These are phyloP conservation scores for Sebastes diploproa DNA, from an alignment of 2,797 vertebrate genomes.

Conservation along the genomic window DNA sequence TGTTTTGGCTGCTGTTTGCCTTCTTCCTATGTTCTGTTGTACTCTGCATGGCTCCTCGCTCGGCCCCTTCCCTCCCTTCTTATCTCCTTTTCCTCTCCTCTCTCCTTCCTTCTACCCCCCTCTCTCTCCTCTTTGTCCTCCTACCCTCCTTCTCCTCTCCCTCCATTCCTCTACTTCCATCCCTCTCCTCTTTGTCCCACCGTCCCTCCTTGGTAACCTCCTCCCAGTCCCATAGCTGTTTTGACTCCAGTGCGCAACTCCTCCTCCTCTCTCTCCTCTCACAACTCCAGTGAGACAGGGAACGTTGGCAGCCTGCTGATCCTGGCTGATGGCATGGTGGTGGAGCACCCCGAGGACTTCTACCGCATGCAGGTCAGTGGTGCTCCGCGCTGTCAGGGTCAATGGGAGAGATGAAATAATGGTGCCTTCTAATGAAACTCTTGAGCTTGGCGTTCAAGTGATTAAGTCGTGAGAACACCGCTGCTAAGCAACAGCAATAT, in stretches of 20 bases:
- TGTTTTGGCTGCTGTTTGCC: conserved; percentile 8
- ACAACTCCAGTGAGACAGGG: conserved; percentile 88
- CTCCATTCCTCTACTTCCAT: too few relatives aligned
- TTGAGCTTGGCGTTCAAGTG: too few relatives aligned
- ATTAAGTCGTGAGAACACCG: too few relatives aligned
- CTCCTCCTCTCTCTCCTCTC: conserved; percentile 92
- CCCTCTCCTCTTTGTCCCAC: neutral
- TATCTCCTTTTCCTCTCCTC: neutral
- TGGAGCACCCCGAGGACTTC: conserved; percentile 92
- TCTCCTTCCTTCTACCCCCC: too few relatives aligned
- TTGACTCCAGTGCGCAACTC: conserved; percentile 91
- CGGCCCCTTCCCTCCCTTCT: neutral
- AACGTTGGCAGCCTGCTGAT: conserved; percentile 86
- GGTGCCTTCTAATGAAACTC: too few relatives aligned
- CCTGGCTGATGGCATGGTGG: conserved; percentile 88
- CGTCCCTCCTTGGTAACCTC: neutral
- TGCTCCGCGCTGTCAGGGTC: neutral
- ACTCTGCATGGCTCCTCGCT: conserved; percentile 2
- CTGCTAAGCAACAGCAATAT: too few relatives aligned
- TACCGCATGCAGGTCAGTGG: conserved; percentile 93
- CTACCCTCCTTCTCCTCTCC: neutral
- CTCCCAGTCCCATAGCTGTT: conserved; percentile 88
- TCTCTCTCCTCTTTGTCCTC: too few relatives aligned
- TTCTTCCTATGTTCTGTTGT: neutral
- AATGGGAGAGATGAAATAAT: neutral